Percentiles rank a stretch among this genome's conserved stretches.
Evolutionary conservation across 2,113 vertebrate species (phyloP).

Genomic region (Xenopus laevis): DNA sequence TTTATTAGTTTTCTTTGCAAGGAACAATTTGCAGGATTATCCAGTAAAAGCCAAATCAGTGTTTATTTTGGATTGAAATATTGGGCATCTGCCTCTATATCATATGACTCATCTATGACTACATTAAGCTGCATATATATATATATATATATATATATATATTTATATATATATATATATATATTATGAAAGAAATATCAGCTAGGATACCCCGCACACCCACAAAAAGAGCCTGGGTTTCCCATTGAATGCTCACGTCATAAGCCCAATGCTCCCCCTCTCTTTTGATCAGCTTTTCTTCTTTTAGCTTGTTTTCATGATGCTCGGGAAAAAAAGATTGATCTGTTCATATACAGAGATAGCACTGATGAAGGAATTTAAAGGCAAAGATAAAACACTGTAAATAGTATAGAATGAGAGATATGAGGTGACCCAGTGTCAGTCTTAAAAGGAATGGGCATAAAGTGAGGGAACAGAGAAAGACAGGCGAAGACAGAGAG

Average conservation of each 20-base stretch:
- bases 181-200: constrained; percentile 39
- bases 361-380: constrained; percentile 5
- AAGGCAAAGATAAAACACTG: constrained; percentile 14
- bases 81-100: not conserved
- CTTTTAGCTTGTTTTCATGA: constrained; percentile 77
- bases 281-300: constrained; percentile 66
- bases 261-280: constrained; percentile 54
- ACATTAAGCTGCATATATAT: constrained; percentile 8
- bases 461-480: constrained; percentile 14
- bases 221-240: constrained; percentile 57
- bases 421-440: constrained; percentile 33
- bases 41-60: constrained; percentile 4
- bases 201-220: constrained; percentile 34
- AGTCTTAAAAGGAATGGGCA: constrained; percentile 45
- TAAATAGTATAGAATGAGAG: constrained; percentile 24
- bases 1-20: constrained; percentile 15
- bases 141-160: constrained; percentile 27
- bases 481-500: constrained; percentile 19
- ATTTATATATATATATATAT: constrained; percentile 8
- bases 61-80: not conserved
- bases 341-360: constrained; percentile 49
- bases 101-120: not conserved
- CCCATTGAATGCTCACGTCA: constrained; percentile 59
- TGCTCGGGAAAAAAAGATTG: constrained; percentile 61
- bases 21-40: constrained; percentile 10